Evolutionary conservation across 2,113 vertebrate genomes (phyloP).

Genomic region (Clupea harengus): DNA sequence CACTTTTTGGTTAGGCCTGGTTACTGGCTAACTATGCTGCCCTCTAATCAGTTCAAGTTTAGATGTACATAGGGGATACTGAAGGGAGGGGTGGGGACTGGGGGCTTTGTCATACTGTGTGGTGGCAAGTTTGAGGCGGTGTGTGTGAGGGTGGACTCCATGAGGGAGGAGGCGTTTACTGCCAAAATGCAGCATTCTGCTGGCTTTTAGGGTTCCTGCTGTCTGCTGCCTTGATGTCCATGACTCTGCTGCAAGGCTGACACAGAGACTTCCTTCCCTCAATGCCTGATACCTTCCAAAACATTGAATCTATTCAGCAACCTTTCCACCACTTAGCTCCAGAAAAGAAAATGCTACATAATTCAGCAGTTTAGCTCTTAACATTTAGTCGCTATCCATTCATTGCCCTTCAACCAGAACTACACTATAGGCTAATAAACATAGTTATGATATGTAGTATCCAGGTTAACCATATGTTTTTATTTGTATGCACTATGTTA

Average conservation of each 20-base stretch:
- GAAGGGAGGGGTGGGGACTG: not conserved
- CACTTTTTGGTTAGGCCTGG: not conserved
- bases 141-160: too few relatives aligned
- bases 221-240: not conserved
- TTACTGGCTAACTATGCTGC: not conserved
- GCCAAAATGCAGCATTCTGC: too few relatives aligned
- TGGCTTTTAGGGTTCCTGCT: conserved; percentile 14
- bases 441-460: not conserved
- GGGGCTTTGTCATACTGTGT: not conserved
- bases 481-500: too few relatives aligned
- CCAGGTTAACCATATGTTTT: not conserved
- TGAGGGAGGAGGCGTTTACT: not conserved
- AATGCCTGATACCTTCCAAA: not conserved
- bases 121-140: not conserved
- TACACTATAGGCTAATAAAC: not conserved
- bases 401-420: not conserved
- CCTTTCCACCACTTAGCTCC: not conserved
- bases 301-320: too few relatives aligned
- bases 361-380: too few relatives aligned
- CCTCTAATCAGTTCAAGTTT: not conserved
- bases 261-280: not conserved
- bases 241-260: conserved; percentile 9
- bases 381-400: not conserved
- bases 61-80: not conserved
- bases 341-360: not conserved